These are phyloP conservation scores for Eubasilissa regina DNA, from an alignment of 1,140 invertebrate species.

Conservation along the genomic window DNA sequence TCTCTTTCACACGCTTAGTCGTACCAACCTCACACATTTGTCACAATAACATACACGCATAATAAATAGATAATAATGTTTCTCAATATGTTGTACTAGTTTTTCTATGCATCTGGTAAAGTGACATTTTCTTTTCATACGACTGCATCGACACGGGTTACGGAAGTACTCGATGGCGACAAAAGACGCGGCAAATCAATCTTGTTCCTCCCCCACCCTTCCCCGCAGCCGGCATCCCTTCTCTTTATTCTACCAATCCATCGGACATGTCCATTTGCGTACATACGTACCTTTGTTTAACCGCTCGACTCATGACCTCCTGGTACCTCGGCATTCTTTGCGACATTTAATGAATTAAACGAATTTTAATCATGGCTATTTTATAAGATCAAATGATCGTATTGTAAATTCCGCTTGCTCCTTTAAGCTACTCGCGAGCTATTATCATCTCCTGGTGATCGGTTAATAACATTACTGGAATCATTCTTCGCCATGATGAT, in stretches of 20 bases:
- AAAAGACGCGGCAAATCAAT: conserved; percentile 22
- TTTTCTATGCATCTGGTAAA: neutral
- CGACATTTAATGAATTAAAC: no score
- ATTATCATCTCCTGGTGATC: no score
- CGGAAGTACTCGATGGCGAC: conserved; percentile 12
- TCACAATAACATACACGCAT: no score
- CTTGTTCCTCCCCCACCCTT: neutral
- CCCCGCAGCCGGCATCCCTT: neutral
- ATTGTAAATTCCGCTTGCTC: no score
- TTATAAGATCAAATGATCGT: no score
- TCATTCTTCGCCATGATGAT: no score
- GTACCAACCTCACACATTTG: no score
- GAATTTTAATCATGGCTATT: no score
- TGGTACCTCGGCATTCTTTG: neutral
- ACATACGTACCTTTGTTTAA: conserved; percentile 24
- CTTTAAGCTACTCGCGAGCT: no score
- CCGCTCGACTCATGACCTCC: conserved; percentile 9
- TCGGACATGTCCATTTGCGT: conserved; percentile 30
- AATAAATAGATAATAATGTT: neutral
- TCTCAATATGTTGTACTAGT: neutral
- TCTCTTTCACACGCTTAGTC: no score
- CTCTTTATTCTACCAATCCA: conserved; percentile 16
- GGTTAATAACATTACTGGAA: no score
- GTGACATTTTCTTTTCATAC: neutral
- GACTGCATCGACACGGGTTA: neutral